Evolutionary conservation across 2,113 vertebrate genomes (phyloP).

Genomic region (Mionectes macconnelli): DNA sequence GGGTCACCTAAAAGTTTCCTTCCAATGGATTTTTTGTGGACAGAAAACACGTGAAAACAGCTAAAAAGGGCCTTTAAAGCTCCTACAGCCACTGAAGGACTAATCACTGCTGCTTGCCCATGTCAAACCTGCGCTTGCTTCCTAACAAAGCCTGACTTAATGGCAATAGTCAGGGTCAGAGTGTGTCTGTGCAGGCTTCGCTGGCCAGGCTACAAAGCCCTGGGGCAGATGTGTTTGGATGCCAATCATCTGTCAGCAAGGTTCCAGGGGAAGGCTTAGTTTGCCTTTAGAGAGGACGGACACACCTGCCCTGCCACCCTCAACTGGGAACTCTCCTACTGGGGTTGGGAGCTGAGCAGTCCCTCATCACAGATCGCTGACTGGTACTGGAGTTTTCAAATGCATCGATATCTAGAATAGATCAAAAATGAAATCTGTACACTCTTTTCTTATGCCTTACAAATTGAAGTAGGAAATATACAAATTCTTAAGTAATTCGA

Average conservation of each 20-base stretch:
- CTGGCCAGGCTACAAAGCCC: background rate
- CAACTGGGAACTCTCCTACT: background rate
- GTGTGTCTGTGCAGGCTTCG: background rate
- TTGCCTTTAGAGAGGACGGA: background rate
- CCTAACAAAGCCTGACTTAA: background rate
- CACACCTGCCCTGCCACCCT: background rate
- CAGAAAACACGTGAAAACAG: background rate
- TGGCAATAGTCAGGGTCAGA: background rate
- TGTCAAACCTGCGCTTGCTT: background rate
- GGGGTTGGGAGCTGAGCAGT: background rate
- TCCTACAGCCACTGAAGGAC: background rate
- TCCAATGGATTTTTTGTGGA: background rate
- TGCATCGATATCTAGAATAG: background rate
- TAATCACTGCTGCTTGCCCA: background rate
- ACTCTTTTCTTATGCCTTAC: conserved; percentile 49
- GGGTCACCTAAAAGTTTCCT: background rate
- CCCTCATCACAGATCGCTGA: background rate
- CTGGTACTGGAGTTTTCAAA: background rate
- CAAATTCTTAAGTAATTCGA: background rate
- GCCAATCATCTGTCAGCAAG: background rate
- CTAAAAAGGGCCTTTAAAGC: background rate
- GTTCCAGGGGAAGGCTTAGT: background rate
- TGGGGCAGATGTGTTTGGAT: background rate
- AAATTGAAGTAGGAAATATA: conserved; percentile 51
- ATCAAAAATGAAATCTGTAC: conserved; percentile 8